A percentile compares a stretch with the other conserved stretches of the same genome.
phyloP scores from a whole-genome alignment of 2,797 vertebrate species.

The Hipposideros larvatus region DNA sequence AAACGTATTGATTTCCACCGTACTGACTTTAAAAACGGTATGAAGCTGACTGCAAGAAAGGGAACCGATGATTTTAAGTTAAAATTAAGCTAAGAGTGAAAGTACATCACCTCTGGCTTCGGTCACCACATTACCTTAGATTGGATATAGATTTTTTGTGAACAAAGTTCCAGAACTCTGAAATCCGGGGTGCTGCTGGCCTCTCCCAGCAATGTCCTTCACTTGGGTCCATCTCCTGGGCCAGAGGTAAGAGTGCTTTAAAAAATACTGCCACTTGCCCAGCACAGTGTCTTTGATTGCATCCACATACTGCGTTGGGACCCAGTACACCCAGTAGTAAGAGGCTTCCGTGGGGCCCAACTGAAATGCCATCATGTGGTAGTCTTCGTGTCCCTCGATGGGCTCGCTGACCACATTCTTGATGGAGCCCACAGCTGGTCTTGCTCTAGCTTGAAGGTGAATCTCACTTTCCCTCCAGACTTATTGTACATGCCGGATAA shows the following conservation, averaged over 20 bases:
- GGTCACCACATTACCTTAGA: constrained; percentile 87
- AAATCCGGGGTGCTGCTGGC: constrained; percentile 89
- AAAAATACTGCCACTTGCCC: constrained; percentile 99
- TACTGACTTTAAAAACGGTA: constrained; percentile 89
- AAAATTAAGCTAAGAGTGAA: constrained; percentile 91
- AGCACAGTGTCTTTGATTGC: constrained; percentile 99
- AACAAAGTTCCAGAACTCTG: constrained; percentile 89
- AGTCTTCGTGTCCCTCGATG: constrained; percentile 98
- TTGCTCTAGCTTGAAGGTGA: constrained; percentile 99
- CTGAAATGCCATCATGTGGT: constrained; percentile 99
- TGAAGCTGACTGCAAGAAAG: constrained; percentile 89
- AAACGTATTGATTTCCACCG: constrained; percentile 89
- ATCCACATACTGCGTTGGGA: constrained; percentile 99
- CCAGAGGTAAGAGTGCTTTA: constrained; percentile 99
- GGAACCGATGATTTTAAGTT: constrained; percentile 89
- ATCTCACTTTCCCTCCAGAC: constrained; percentile 97
- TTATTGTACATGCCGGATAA: constrained; percentile 99
- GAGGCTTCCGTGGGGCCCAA: constrained; percentile 99
- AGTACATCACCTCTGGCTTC: constrained; percentile 93
- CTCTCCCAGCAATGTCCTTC: constrained; percentile 92
- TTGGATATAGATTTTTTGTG: constrained; percentile 80
- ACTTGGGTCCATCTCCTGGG: constrained; percentile 94
- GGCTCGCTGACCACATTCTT: constrained; percentile 99
- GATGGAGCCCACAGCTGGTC: constrained; percentile 99
- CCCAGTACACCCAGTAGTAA: constrained; percentile 99